Base-by-base conservation (phyloP, 1,140 invertebrate species). In the Drosophila carrolli region DNA sequence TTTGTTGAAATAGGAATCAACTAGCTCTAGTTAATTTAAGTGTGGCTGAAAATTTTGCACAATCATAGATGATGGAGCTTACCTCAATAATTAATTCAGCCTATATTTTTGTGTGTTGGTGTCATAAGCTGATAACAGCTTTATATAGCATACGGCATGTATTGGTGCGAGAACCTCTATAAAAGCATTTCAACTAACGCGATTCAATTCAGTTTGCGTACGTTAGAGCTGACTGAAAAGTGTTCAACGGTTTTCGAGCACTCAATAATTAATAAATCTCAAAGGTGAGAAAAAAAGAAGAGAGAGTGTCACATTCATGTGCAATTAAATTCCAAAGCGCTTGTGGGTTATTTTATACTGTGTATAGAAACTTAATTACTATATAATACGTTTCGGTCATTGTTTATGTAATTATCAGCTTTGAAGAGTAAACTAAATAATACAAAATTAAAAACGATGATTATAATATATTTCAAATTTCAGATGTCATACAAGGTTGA, bases 401-500 rank as follows among this genome's bases (percentile, higher is more conserved):
- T 23, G 27, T 62, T 35, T 13, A 35, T 56, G 35, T 55, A 29
- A 47, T 58, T 66, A 27, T 10, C 10, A 41, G 14, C 1, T 61
- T 16, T 32, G 5, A 3, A 32, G 13, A 35, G 32, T 35, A 32
- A 37, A 35, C 11, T 32, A n/a, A 35, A n/a, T 37, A 60, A 46
- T 46, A 11, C 5, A 32, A 55, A 23, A 67, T 55, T 38, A 46
- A 38, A 37, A 32, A 29, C 37, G 37, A 23, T 67, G 6, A 62
- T 32, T 38, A 16, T 14, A 40, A 7, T 38, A 7, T 38, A 27
- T 55, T 55, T 13, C 9, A 0, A 0, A 14, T 68, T 48, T 53
- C 59, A 92, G 88, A 92, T 92, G 85, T 85, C 91, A 5, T 91
- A 91, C 78, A 92, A 90, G 67, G 81, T 92, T 40, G 91, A 92